phyloP scores from a whole-genome alignment of 2,113 vertebrate genomes.

The Smithornis capensis region DNA sequence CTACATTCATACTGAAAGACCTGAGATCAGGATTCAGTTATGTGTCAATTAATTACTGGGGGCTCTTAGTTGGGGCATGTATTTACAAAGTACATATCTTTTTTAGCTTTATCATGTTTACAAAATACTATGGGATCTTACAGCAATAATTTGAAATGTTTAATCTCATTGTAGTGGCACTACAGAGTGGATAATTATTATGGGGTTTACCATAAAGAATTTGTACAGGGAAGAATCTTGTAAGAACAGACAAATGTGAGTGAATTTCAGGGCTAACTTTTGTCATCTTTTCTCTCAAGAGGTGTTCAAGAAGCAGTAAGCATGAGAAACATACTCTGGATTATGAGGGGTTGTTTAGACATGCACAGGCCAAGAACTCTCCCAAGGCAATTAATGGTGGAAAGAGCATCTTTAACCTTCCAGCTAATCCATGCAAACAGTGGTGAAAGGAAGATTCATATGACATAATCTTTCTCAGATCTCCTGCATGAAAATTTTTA shows the following conservation, averaged over 20 bases:
- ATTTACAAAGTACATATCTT: neutral
- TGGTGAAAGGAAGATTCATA: neutral
- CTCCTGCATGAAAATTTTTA: neutral
- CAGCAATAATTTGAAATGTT: neutral
- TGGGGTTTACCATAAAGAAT: neutral
- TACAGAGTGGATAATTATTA: neutral
- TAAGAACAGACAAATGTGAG: neutral
- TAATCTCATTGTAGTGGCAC: neutral
- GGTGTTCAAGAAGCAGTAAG: neutral
- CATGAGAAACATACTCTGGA: neutral
- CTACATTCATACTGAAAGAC: neutral
- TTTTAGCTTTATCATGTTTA: neutral
- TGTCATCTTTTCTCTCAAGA: neutral
- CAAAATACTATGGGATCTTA: neutral
- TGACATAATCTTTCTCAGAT: neutral
- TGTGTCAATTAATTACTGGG: neutral
- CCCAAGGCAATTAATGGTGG: neutral
- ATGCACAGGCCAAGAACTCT: neutral
- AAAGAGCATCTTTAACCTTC: neutral
- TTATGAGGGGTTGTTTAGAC: neutral
- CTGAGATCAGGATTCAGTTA: neutral
- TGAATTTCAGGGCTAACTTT: neutral
- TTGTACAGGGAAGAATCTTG: neutral
- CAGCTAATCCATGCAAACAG: neutral
- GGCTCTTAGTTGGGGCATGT: neutral